Conservation (phyloP, 2,113 vertebrate species). For the Microtus richardsoni region DNA sequence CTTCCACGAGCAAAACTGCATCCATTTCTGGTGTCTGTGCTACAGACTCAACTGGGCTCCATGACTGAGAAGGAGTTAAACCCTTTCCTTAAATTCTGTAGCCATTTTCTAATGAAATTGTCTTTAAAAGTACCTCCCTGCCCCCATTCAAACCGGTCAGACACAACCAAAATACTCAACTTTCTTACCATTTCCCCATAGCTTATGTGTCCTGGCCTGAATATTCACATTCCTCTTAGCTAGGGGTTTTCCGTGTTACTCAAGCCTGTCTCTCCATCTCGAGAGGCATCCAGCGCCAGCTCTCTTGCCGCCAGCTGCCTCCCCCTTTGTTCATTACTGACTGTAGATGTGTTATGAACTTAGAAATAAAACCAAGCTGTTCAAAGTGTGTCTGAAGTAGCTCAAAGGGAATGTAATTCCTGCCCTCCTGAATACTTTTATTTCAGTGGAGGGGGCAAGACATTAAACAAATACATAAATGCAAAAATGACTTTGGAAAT, state of each 20-base stretch:
- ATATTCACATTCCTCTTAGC: constrained; percentile 71
- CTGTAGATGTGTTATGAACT: constrained; percentile 23
- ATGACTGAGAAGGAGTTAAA: constrained; percentile 64
- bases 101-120: constrained; percentile 72
- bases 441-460: background rate
- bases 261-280: constrained; percentile 70
- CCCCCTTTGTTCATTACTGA: background rate
- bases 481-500: background rate
- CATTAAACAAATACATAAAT: background rate
- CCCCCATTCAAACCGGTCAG: constrained; percentile 8
- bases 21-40: constrained; percentile 50
- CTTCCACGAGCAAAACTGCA: constrained; percentile 73
- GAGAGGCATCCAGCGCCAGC: constrained; percentile 52
- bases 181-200: background rate
- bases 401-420: background rate
- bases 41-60: constrained; percentile 55
- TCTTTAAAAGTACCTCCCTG: background rate
- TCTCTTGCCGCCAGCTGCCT: background rate
- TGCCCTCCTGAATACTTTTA: background rate
- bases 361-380: constrained; percentile 49
- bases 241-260: constrained; percentile 73
- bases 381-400: background rate
- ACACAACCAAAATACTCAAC: background rate
- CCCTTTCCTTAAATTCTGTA: constrained; percentile 53
- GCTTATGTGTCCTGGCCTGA: constrained; percentile 51